phyloP scores from a whole-genome alignment of 92 coral and sea anemone species.

The Chrysogorgia sp. region DNA sequence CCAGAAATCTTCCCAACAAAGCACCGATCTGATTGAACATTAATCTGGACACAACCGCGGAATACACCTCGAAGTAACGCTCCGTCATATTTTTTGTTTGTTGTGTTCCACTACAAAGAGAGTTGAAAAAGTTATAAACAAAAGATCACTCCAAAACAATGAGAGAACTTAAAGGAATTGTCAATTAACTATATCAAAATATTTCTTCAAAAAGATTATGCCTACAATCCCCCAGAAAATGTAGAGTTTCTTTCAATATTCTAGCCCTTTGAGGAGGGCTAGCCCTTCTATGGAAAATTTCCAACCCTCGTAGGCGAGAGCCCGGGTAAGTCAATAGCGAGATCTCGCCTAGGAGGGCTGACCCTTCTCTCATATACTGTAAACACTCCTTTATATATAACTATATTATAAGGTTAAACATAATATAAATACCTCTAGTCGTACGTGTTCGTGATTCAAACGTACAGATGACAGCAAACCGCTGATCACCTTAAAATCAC shows the following conservation, averaged over 20 bases:
- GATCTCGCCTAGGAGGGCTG: too few relatives aligned
- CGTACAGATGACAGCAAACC: background rate
- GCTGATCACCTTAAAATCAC: background rate
- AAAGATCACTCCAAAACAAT: too few relatives aligned
- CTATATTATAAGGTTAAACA: too few relatives aligned
- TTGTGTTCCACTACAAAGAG: slow-evolving; percentile 12
- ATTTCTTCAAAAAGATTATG: background rate
- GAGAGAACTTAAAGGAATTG: too few relatives aligned
- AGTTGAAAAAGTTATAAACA: background rate
- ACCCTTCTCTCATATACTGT: too few relatives aligned
- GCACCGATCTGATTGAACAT: background rate
- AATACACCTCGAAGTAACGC: slow-evolving; percentile 22
- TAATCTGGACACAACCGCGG: background rate
- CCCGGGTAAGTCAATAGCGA: too few relatives aligned
- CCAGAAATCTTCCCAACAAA: slow-evolving; percentile 33
- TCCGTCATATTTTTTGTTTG: slow-evolving; percentile 1
- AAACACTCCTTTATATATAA: too few relatives aligned
- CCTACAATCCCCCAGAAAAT: too few relatives aligned
- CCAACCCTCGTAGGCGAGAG: too few relatives aligned
- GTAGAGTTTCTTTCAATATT: too few relatives aligned
- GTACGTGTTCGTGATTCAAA: background rate
- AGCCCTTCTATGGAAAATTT: too few relatives aligned
- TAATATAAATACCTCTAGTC: background rate
- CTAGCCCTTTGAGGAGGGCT: too few relatives aligned
- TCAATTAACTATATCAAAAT: background rate